A percentile compares a stretch with the other conserved stretches of the same genome.
These are phyloP conservation scores for Archips xylosteana DNA, from an alignment of 2,888 invertebrate genomes.

Conservation along the genomic window DNA sequence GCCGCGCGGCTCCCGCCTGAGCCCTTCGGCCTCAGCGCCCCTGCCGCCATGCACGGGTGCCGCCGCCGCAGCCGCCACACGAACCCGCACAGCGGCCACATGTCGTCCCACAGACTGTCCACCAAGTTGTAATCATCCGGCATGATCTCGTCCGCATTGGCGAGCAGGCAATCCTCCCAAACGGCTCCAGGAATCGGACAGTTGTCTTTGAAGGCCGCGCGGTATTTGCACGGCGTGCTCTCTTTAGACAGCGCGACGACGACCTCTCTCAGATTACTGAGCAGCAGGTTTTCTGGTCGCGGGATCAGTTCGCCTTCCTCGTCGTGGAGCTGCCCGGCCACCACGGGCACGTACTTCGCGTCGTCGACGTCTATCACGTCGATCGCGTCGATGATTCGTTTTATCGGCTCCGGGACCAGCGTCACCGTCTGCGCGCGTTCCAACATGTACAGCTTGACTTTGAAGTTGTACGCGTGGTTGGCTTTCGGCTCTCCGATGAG, in stretches of 20 bases:
- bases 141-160: not conserved
- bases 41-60: not conserved
- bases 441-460: not conserved
- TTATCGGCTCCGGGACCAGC: not conserved
- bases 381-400: not conserved
- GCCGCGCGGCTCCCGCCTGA: not conserved
- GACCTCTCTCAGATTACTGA: not conserved
- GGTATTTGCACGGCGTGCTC: constrained; percentile 1
- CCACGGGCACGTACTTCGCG: not conserved
- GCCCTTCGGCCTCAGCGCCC: not conserved
- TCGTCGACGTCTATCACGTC: not conserved
- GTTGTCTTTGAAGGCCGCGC: not conserved
- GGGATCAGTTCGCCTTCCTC: not conserved
- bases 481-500: not conserved
- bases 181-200: not conserved
- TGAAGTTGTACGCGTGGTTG: not conserved
- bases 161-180: not conserved
- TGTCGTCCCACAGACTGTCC: not conserved
- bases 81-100: not conserved
- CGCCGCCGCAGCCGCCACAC: not conserved
- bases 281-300: not conserved
- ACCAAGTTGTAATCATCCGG: not conserved
- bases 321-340: not conserved
- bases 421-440: not conserved
- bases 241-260: not conserved